phyloP scores from a whole-genome alignment of 1,140 invertebrate genomes.

The Trichogramma pretiosum region DNA sequence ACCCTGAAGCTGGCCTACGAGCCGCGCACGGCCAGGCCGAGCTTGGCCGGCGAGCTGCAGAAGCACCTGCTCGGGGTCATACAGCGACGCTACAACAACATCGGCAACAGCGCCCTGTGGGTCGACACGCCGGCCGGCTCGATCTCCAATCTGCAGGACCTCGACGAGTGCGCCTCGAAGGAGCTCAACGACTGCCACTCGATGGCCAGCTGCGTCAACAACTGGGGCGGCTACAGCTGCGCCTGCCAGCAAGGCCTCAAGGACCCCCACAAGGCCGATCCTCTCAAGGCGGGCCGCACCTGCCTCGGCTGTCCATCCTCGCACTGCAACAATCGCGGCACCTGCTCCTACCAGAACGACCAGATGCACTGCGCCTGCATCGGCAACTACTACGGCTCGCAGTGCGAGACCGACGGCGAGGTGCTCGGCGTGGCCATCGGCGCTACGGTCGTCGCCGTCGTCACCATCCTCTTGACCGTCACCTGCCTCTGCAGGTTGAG shows the following conservation, averaged over 20 bases:
- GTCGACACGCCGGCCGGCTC: constrained; percentile 71
- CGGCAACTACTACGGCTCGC: constrained; percentile 76
- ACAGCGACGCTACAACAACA: constrained; percentile 70
- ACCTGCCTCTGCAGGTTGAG: constrained; percentile 86
- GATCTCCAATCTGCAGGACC: constrained; percentile 65
- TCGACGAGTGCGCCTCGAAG: constrained; percentile 78
- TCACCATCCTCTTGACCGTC: constrained; percentile 79
- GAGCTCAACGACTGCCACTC: constrained; percentile 88
- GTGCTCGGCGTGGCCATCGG: constrained; percentile 83
- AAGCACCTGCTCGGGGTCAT: constrained; percentile 77
- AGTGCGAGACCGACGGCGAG: constrained; percentile 86
- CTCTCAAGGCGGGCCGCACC: constrained; percentile 56
- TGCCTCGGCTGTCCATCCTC: constrained; percentile 68
- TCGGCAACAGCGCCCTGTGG: constrained; percentile 74
- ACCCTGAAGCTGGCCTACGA: constrained; percentile 58
- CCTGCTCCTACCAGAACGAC: constrained; percentile 64
- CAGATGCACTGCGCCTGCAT: constrained; percentile 68
- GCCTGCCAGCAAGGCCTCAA: constrained; percentile 70
- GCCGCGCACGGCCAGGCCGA: constrained; percentile 54
- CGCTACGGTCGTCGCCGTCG: constrained; percentile 74
- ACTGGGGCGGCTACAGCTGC: constrained; percentile 83
- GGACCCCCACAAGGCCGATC: constrained; percentile 60
- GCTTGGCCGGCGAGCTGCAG: constrained; percentile 66
- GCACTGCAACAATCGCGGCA: constrained; percentile 75
- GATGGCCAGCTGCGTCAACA: constrained; percentile 77